Evolutionary conservation across 37 sponge, comb jelly and placozoan species (phyloP).

Genomic region (Eunapius fragilis): DNA sequence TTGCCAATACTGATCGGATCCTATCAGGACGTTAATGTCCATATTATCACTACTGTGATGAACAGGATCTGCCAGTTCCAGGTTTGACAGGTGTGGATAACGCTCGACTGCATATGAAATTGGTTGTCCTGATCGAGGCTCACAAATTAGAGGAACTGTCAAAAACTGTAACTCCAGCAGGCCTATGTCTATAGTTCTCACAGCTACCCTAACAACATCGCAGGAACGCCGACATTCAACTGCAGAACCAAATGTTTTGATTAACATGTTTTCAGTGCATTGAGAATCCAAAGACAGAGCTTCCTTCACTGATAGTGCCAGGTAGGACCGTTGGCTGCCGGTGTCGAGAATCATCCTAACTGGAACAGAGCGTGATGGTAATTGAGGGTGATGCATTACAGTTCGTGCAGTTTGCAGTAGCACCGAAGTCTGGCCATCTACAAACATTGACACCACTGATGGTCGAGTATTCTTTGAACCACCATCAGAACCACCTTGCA

Average conservation of each 20-base stretch:
- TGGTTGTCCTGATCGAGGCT: slow-evolving; percentile 1
- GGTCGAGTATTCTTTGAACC: no score
- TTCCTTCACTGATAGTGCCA: slow-evolving; percentile 1
- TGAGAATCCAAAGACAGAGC: not conserved
- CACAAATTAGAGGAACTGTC: slow-evolving; percentile 27
- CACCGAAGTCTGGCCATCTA: not conserved
- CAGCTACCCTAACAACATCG: slow-evolving; percentile 8
- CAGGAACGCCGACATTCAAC: not conserved
- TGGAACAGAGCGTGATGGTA: not conserved
- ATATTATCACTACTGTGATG: not conserved
- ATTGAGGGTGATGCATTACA: not conserved
- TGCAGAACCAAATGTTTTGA: slow-evolving; percentile 30
- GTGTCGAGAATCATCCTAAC: slow-evolving; percentile 12
- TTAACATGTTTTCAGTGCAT: not conserved
- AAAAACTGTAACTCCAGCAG: not conserved
- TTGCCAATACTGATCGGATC: slow-evolving; percentile 19
- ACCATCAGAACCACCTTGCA: no score
- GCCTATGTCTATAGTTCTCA: not conserved
- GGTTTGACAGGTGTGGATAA: slow-evolving; percentile 1
- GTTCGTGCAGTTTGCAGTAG: slow-evolving; percentile 27
- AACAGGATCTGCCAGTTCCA: slow-evolving; percentile 17
- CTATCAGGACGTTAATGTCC: slow-evolving; percentile 19
- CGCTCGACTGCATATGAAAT: not conserved
- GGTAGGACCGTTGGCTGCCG: slow-evolving; percentile 32
- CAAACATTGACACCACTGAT: no score